Base-by-base conservation (phyloP, 1,140 invertebrate genomes). In the Spodoptera litura region DNA sequence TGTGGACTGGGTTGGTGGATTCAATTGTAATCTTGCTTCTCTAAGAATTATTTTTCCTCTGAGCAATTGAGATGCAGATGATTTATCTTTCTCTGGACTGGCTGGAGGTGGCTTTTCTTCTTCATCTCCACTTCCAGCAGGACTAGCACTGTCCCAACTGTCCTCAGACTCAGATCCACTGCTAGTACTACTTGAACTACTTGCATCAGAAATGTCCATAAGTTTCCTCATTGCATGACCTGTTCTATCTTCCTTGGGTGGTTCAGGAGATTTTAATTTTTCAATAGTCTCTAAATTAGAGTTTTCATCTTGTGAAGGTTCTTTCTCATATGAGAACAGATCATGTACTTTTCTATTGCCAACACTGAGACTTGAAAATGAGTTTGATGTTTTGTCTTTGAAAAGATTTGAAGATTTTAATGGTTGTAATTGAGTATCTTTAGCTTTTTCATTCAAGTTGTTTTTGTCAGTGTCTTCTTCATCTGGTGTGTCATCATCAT, bases 31-130 rank as follows among this genome's bases (percentile, higher is more conserved):
- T 82, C 96, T 95, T 8, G 96, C 96, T 89, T 97, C 96, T 75
- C 96, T 95, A 58, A 97, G 95, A 66, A 97, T 96, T n/a, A 97
- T 95, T 88, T 96, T 96, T 1, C 96, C 95, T 81, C 96, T 95
- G 44, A 95, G 93, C 44, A 96, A 86, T 79, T 95, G 93, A 49
- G 95, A 94, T 64, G 95, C 86, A 88, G 93, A 55, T 85, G 95
- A 81, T 89, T 95, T 89, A 88, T 95, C 87, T 93, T 95, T 89
- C 94, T 94, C 93, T 51, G 91, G 93, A 83, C 92, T 94, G 35
- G 84, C 77, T 70, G 86, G 84, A 6, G 87, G 80, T 55, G 88
- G 86, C 13, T 82, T 89, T 53, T 92, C 94, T 85, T 94, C 95
- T 70, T 95, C 95, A 80, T 96, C 95, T 13, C 92, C 95, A 88